Conservation (phyloP, 2,888 invertebrate species). For the Athetis lepigone region DNA sequence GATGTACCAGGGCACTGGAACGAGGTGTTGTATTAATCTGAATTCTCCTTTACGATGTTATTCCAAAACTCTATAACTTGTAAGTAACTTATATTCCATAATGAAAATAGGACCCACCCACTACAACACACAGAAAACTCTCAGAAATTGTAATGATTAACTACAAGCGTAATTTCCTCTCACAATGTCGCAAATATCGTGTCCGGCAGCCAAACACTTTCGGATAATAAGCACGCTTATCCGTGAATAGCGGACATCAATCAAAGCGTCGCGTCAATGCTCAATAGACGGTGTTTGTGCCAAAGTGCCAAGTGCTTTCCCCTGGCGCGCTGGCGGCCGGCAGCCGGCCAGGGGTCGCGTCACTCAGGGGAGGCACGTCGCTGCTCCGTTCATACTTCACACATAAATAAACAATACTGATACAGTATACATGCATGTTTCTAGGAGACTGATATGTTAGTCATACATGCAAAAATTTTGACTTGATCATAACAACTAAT, state of each 20-base stretch:
- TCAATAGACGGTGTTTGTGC: constrained; percentile 65
- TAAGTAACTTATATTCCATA: not conserved
- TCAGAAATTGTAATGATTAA: constrained; percentile 13
- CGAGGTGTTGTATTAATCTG: not conserved
- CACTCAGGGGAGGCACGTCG: constrained; percentile 11
- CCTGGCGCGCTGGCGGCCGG: constrained; percentile 69
- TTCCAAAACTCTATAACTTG: not conserved
- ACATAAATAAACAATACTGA: constrained; percentile 30
- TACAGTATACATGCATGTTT: constrained; percentile 8
- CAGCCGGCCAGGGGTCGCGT: constrained; percentile 22
- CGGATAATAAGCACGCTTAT: constrained; percentile 62
- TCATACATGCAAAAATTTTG: constrained; percentile 49
- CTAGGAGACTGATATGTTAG: constrained; percentile 26
- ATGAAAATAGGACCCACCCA: not conserved
- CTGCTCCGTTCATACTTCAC: constrained; percentile 35
- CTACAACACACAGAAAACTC: not conserved
- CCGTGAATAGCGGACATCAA: constrained; percentile 77
- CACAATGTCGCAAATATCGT: constrained; percentile 43
- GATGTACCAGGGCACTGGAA: too few relatives aligned
- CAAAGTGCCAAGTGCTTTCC: constrained; percentile 77
- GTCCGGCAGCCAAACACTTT: constrained; percentile 68
- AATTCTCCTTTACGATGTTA: not conserved
- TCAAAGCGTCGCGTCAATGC: constrained; percentile 77
- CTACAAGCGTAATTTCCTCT: constrained; percentile 15
- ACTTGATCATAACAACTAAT: constrained; percentile 54